Conservation (phyloP, 2,113 vertebrate genomes). For the Neogale vison region DNA sequence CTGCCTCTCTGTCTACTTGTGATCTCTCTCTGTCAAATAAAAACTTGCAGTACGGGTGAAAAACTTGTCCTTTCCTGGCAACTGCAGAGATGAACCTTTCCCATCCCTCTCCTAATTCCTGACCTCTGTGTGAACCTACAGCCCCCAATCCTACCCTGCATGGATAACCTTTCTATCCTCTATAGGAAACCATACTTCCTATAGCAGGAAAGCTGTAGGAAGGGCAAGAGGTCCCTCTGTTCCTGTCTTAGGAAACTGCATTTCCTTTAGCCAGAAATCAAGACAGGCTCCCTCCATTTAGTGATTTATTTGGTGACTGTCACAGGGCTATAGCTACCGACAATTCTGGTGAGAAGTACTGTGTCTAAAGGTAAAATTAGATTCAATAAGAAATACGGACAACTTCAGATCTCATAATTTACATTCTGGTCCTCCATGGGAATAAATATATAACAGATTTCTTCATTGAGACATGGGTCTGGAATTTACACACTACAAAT, state of each 20-base stretch:
- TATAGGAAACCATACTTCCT: conserved; percentile 31
- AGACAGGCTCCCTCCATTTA: background rate
- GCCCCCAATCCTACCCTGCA: background rate
- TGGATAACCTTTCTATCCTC: background rate
- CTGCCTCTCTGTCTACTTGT: no score
- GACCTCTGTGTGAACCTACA: conserved; percentile 1
- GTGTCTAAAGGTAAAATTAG: background rate
- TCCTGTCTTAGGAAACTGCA: conserved; percentile 19
- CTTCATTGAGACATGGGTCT: background rate
- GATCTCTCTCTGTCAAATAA: no score
- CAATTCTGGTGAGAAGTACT: background rate
- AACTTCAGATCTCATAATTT: conserved; percentile 16
- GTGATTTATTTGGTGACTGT: background rate
- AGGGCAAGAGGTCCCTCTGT: conserved; percentile 30
- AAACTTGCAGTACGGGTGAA: background rate
- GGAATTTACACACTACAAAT: background rate
- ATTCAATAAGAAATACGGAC: background rate
- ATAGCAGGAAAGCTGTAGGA: conserved; percentile 9
- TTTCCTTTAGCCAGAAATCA: conserved; percentile 33
- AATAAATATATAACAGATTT: background rate
- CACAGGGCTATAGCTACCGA: background rate
- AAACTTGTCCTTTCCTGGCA: background rate
- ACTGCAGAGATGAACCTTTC: background rate
- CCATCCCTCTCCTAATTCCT: background rate
- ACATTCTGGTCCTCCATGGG: background rate